Conservation (phyloP, 2,113 vertebrate species). For the Spea multiplicata region DNA sequence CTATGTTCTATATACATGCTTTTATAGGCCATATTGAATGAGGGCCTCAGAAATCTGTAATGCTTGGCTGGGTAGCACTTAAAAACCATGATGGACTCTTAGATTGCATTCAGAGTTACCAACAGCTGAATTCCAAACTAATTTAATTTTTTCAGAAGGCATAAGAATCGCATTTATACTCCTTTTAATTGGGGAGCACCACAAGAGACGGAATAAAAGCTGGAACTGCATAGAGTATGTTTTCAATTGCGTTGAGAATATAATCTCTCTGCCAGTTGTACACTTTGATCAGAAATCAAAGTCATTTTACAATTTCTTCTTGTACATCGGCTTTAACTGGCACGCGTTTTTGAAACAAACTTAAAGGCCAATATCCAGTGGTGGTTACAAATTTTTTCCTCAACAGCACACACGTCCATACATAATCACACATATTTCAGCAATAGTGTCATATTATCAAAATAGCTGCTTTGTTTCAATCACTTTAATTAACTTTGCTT, state of each 20-base stretch:
- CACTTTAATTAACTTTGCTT: neutral
- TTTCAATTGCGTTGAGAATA: slow-evolving; percentile 21
- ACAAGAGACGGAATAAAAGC: slow-evolving; percentile 11
- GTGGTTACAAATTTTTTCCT: neutral
- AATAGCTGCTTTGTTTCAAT: neutral
- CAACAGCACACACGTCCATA: neutral
- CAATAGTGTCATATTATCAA: neutral
- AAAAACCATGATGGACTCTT: slow-evolving; percentile 1
- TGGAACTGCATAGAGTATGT: neutral
- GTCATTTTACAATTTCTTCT: neutral
- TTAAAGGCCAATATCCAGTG: neutral
- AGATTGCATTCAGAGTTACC: slow-evolving; percentile 19
- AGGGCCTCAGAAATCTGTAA: slow-evolving; percentile 11
- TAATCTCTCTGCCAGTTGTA: slow-evolving; percentile 6
- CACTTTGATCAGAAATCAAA: slow-evolving; percentile 14
- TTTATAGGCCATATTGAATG: neutral
- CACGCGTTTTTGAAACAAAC: neutral
- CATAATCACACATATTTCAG: slow-evolving; percentile 5
- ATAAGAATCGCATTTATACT: slow-evolving; percentile 17
- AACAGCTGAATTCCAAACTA: slow-evolving; percentile 20
- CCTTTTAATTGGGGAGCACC: slow-evolving; percentile 24
- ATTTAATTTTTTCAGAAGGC: slow-evolving; percentile 40
- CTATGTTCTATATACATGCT: neutral
- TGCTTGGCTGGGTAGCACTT: slow-evolving; percentile 20
- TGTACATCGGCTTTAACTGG: neutral